Evolutionary conservation across 2,888 invertebrate genomes (phyloP).

Genomic region (Branchellion lobata): DNA sequence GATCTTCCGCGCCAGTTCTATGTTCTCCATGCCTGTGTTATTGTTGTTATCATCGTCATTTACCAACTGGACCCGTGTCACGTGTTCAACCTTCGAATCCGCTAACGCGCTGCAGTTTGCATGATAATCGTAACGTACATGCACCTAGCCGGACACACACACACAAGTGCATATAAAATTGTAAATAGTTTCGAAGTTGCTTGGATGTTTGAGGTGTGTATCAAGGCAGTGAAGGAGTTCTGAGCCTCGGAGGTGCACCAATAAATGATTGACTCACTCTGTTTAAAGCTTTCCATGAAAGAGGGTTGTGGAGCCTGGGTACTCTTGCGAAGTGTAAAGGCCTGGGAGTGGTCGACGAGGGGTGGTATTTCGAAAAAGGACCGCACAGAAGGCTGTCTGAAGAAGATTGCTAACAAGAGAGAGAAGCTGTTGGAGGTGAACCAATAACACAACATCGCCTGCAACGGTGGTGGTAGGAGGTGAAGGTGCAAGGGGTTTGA

Average conservation of each 20-base stretch:
- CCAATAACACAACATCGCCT: constrained; percentile 87
- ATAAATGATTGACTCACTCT: too few relatives aligned
- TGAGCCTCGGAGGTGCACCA: too few relatives aligned
- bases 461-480: constrained; percentile 36
- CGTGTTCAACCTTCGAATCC: too few relatives aligned
- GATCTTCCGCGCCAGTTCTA: constrained; percentile 32
- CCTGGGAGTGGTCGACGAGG: constrained; percentile 65
- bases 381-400: constrained; percentile 75
- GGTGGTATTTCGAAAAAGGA: constrained; percentile 75
- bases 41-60: too few relatives aligned
- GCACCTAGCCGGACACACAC: too few relatives aligned
- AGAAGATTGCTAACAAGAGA: constrained; percentile 74
- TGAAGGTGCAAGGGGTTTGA: neutral
- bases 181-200: too few relatives aligned
- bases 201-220: too few relatives aligned
- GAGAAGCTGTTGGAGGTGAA: constrained; percentile 82
- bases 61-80: too few relatives aligned
- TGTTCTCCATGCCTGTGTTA: constrained; percentile 21
- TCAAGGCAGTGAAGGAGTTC: too few relatives aligned
- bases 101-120: too few relatives aligned
- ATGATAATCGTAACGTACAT: too few relatives aligned
- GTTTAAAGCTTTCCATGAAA: constrained; percentile 76
- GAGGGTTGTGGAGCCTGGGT: constrained; percentile 67
- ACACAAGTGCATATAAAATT: too few relatives aligned
- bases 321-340: constrained; percentile 68